Evolutionary conservation across 1,140 invertebrate species (phyloP).

Genomic region (Drosophila rhopaloa): DNA sequence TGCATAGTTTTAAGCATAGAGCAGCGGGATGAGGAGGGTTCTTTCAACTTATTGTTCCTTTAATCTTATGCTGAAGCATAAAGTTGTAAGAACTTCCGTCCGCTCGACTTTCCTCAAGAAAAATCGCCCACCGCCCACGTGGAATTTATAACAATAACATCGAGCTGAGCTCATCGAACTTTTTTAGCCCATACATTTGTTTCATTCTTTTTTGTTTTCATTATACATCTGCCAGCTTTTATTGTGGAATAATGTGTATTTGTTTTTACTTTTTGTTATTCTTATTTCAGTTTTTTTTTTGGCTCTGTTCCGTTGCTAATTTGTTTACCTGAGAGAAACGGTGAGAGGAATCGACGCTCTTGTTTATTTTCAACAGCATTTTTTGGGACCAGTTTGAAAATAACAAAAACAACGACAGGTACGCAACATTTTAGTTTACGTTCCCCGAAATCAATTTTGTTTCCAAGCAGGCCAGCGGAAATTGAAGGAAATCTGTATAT

Average conservation of each 20-base stretch:
- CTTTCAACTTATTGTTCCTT: slow-evolving; percentile 38
- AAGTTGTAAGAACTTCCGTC: slow-evolving; percentile 55
- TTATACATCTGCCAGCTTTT: slow-evolving; percentile 65
- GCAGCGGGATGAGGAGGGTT: neutral
- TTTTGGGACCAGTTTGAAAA: slow-evolving; percentile 34
- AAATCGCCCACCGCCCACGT: neutral
- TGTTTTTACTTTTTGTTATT: slow-evolving; percentile 43
- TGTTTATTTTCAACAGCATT: slow-evolving; percentile 62
- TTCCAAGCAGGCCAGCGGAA: slow-evolving; percentile 26
- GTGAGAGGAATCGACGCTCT: slow-evolving; percentile 17
- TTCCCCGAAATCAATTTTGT: slow-evolving; percentile 46
- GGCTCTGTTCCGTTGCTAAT: slow-evolving; percentile 46
- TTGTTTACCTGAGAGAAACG: slow-evolving; percentile 66
- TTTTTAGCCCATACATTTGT: slow-evolving; percentile 42
- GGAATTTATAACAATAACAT: slow-evolving; percentile 58
- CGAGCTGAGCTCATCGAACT: slow-evolving; percentile 73
- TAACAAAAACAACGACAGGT: slow-evolving; percentile 32
- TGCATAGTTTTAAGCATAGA: slow-evolving; percentile 50
- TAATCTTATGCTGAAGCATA: slow-evolving; percentile 38
- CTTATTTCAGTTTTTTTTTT: slow-evolving; percentile 37
- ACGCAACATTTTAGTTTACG: slow-evolving; percentile 24
- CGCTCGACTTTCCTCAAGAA: neutral
- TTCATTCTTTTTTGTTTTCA: slow-evolving; percentile 41
- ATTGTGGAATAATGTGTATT: slow-evolving; percentile 51
- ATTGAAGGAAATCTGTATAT: slow-evolving; percentile 19